phyloP scores from a whole-genome alignment of 2,797 vertebrate genomes.

The Chiroxiphia lanceolata region DNA sequence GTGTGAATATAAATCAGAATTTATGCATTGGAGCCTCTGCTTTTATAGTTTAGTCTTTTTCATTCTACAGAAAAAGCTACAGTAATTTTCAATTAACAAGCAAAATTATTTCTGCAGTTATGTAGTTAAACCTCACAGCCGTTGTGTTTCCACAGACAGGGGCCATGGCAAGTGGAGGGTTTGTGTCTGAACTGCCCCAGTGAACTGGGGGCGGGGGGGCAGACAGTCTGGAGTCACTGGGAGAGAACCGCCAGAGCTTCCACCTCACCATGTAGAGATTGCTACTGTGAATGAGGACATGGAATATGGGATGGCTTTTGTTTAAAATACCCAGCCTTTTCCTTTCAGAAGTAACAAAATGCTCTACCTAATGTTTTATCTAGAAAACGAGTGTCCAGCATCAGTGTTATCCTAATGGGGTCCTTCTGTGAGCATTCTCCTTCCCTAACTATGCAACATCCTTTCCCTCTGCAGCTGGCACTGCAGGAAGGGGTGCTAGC shows the following conservation, averaged over 20 bases:
- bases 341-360: background rate
- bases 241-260: background rate
- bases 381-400: background rate
- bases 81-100: background rate
- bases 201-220: background rate
- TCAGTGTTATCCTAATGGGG: background rate
- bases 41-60: background rate
- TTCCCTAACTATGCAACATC: background rate
- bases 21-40: background rate
- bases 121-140: background rate
- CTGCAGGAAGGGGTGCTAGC: background rate
- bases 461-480: background rate
- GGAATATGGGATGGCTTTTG: background rate
- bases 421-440: background rate
- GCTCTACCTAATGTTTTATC: background rate
- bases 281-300: background rate
- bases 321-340: background rate
- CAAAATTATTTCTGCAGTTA: background rate
- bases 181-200: background rate
- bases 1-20: background rate
- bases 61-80: background rate
- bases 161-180: rapidly evolving
- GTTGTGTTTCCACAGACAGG: rapidly evolving
- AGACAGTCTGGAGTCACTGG: background rate
- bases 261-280: background rate